Evolutionary conservation across 2,888 invertebrate species (phyloP).

Genomic region (Meta bourneti): DNA sequence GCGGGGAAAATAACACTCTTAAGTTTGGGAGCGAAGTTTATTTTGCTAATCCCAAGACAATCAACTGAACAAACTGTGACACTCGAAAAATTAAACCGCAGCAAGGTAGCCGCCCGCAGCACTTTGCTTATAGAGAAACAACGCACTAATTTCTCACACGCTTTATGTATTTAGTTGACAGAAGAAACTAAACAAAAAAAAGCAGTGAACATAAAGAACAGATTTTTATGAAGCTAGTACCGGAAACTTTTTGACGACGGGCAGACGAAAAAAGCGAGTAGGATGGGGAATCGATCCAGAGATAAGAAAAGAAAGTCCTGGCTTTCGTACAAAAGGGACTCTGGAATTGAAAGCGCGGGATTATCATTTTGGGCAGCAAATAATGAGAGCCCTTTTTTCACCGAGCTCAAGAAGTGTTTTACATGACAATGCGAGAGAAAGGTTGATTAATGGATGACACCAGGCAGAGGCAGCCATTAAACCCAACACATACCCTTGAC

Average conservation of each 20-base stretch:
- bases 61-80: too few relatives aligned
- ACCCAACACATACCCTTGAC: background rate
- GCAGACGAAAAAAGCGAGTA: background rate
- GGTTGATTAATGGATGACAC: slow-evolving; percentile 67
- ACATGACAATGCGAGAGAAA: slow-evolving; percentile 70
- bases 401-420: slow-evolving; percentile 71
- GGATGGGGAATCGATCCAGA: slow-evolving; percentile 54
- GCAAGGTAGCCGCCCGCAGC: background rate
- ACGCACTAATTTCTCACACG: slow-evolving; percentile 12
- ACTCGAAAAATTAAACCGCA: too few relatives aligned
- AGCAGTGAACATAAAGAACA: slow-evolving; percentile 31
- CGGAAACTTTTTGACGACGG: slow-evolving; percentile 64
- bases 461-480: slow-evolving; percentile 48
- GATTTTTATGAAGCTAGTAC: slow-evolving; percentile 61
- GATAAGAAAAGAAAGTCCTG: slow-evolving; percentile 55
- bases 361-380: slow-evolving; percentile 74
- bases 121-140: slow-evolving; percentile 35
- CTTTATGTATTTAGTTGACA: slow-evolving; percentile 31
- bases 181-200: slow-evolving; percentile 45
- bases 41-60: too few relatives aligned
- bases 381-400: slow-evolving; percentile 66
- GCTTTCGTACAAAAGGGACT: slow-evolving; percentile 63
- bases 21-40: too few relatives aligned
- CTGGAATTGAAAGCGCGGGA: slow-evolving; percentile 69
- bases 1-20: too few relatives aligned